Conservation (phyloP, 2,797 vertebrate genomes). For the Lateolabrax maculatus region DNA sequence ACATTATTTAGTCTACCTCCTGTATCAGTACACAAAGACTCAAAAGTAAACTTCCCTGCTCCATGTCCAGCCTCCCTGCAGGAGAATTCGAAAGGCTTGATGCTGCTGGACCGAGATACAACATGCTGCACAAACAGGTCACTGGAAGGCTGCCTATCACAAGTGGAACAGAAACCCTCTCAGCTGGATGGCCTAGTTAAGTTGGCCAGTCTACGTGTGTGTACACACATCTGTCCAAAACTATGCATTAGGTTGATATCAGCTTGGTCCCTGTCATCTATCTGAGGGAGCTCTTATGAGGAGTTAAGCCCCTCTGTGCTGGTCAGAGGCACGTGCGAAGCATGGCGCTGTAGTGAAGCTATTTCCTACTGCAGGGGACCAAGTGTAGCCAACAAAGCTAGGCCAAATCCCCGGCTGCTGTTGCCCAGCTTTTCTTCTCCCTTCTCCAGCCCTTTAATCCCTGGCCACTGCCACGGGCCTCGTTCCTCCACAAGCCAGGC, state of each 20-base stretch:
- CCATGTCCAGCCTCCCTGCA: not conserved
- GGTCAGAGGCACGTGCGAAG: constrained; percentile 35
- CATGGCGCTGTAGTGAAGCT: constrained; percentile 53
- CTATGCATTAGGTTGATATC: constrained; percentile 45
- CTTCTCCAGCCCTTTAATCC: constrained; percentile 57
- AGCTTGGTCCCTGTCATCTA: constrained; percentile 22
- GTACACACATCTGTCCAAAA: constrained; percentile 35
- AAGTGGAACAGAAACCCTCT: constrained; percentile 71
- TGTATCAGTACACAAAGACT: not conserved
- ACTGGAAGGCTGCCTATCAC: constrained; percentile 76
- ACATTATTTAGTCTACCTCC: not conserved
- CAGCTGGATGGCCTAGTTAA: constrained; percentile 61
- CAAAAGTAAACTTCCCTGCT: not conserved
- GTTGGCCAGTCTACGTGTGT: constrained; percentile 12
- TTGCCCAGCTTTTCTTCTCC: constrained; percentile 26
- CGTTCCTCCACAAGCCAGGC: constrained; percentile 59
- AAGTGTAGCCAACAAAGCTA: constrained; percentile 36
- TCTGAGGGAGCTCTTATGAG: constrained; percentile 32
- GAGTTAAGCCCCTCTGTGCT: constrained; percentile 42
- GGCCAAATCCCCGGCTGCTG: constrained; percentile 37
- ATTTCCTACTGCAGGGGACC: constrained; percentile 51
- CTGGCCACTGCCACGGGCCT: constrained; percentile 58
- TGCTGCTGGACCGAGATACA: constrained; percentile 55
- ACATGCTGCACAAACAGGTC: constrained; percentile 61
- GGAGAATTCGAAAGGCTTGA: constrained; percentile 13